Evolutionary conservation across 2,113 vertebrate genomes (phyloP).

Genomic region (Junco hyemalis): DNA sequence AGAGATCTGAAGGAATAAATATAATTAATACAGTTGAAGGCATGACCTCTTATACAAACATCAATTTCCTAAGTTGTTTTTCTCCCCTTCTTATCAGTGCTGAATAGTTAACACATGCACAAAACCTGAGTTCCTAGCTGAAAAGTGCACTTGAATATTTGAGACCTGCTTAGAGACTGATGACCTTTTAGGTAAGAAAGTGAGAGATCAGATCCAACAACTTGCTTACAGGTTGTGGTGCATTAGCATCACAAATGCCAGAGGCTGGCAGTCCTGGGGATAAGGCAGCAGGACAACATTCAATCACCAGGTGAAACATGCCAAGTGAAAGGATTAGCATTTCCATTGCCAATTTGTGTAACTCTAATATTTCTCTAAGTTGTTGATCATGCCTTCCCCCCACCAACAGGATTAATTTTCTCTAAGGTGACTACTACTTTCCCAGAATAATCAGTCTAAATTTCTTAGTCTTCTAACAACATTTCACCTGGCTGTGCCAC

Average conservation of each 20-base stretch:
- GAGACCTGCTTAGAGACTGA: neutral
- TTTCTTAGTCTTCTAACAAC: neutral
- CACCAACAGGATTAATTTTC: neutral
- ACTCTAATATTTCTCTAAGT: neutral
- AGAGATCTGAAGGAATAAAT: neutral
- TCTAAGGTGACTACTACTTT: neutral
- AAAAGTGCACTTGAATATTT: neutral
- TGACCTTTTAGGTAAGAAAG: neutral
- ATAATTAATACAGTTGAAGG: neutral
- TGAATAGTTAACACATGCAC: neutral
- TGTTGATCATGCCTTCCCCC: neutral
- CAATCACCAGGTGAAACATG: neutral
- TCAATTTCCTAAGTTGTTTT: neutral
- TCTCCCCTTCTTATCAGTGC: neutral
- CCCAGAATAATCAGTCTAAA: neutral
- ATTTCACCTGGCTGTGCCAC: neutral
- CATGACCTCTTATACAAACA: neutral
- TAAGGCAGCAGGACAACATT: rapidly evolving
- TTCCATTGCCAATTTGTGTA: neutral
- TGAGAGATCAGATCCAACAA: neutral
- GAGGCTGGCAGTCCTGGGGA: neutral
- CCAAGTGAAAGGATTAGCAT: neutral
- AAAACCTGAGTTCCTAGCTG: neutral
- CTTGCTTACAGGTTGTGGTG: neutral
- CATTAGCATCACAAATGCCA: neutral